Evolutionary conservation across 2,797 vertebrate genomes (phyloP).

Genomic region (Urosaurus nigricauda): DNA sequence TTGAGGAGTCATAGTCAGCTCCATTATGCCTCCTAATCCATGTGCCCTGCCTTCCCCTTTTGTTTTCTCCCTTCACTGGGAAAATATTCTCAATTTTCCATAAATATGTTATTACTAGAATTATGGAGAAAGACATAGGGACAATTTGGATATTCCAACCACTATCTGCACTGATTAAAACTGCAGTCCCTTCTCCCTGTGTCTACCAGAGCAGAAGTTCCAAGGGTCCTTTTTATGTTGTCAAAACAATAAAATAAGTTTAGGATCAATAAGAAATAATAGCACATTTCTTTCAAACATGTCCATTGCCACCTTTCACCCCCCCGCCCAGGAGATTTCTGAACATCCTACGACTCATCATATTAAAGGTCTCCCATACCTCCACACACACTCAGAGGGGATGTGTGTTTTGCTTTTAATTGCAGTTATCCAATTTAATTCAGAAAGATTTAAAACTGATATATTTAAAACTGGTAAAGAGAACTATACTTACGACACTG

Average conservation of each 20-base stretch:
- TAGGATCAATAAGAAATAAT: neutral
- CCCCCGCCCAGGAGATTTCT: too few relatives aligned
- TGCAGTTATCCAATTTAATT: neutral
- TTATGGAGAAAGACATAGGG: neutral
- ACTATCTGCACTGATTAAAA: neutral
- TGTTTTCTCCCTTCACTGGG: neutral
- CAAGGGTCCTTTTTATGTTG: neutral
- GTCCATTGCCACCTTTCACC: too few relatives aligned
- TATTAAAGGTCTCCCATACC: neutral
- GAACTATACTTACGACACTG: conserved; percentile 88
- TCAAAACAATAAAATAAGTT: neutral
- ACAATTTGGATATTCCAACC: too few relatives aligned
- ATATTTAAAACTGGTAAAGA: neutral
- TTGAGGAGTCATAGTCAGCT: too few relatives aligned
- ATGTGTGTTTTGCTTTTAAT: neutral
- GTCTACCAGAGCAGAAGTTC: neutral
- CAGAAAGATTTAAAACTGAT: neutral
- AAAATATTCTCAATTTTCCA: conserved; percentile 3
- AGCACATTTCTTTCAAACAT: neutral
- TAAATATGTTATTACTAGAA: neutral
- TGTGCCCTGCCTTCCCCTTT: neutral
- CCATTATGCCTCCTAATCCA: neutral
- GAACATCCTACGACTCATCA: neutral
- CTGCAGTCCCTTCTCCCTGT: neutral
- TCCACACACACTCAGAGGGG: too few relatives aligned